Evolutionary conservation across 2,113 vertebrate species (phyloP).

Genomic region (Hyperopisus bebe): DNA sequence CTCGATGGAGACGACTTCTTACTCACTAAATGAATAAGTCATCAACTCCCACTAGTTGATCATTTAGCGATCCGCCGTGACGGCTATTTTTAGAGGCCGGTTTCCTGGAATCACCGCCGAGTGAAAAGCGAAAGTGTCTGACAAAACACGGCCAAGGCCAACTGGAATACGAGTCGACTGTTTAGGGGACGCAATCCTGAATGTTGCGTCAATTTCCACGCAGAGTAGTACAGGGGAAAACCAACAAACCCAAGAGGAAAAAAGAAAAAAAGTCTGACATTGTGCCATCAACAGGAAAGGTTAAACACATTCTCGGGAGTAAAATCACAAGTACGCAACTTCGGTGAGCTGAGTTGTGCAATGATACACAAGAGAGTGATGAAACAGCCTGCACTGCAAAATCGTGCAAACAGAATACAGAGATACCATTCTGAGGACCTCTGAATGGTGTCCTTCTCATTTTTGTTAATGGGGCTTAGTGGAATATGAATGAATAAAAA

Average conservation of each 20-base stretch:
- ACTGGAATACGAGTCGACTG: conserved; percentile 31
- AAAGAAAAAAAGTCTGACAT: conserved; percentile 14
- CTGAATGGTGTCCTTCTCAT: conserved; percentile 38
- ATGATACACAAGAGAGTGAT: conserved; percentile 37
- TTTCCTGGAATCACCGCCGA: conserved; percentile 24
- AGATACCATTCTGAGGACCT: conserved; percentile 39
- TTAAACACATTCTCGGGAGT: conserved; percentile 34
- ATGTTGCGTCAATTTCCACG: conserved; percentile 37
- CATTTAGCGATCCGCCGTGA: conserved; percentile 23
- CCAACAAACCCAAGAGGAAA: conserved; percentile 38
- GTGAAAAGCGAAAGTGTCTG: conserved; percentile 21
- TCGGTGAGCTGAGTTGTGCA: conserved; percentile 30
- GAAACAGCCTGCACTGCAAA: conserved; percentile 30
- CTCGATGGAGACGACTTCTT: neutral
- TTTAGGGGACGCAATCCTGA: neutral
- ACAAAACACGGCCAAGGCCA: conserved; percentile 19
- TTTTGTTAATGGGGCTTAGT: conserved; percentile 41
- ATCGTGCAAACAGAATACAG: conserved; percentile 38
- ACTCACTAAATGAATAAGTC: conserved; percentile 2
- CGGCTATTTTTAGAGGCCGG: conserved; percentile 36
- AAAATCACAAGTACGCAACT: conserved; percentile 38
- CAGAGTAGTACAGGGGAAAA: conserved; percentile 38
- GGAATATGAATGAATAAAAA: conserved; percentile 42
- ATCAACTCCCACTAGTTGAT: conserved; percentile 21
- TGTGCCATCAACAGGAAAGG: conserved; percentile 26